Evolutionary conservation across 30 jellyfish, hydroid and myxozoan species (phyloP).

Genomic region (Turritopsis dohrnii): DNA sequence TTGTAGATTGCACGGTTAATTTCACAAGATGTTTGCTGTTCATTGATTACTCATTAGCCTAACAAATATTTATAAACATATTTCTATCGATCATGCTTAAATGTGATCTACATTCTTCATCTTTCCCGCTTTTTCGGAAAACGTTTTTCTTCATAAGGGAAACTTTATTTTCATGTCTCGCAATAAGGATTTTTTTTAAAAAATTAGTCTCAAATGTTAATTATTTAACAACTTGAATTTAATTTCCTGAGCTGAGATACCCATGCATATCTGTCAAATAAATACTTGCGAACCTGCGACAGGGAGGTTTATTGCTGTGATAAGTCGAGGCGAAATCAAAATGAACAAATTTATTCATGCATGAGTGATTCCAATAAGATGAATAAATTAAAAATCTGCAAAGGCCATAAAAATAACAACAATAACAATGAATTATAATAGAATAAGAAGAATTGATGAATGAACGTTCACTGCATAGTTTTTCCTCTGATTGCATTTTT

Average conservation of each 20-base stretch:
- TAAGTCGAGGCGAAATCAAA: background rate
- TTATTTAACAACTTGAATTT: background rate
- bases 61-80: background rate
- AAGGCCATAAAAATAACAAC: background rate
- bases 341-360: background rate
- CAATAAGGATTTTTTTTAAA: too few species aligned
- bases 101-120: background rate
- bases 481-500: background rate
- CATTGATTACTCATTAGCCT: background rate
- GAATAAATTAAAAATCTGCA: background rate
- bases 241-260: background rate
- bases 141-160: too few species aligned
- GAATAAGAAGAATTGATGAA: background rate
- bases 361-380: background rate
- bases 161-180: too few species aligned
- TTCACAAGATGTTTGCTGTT: background rate
- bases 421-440: too few species aligned
- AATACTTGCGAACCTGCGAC: background rate
- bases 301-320: background rate
- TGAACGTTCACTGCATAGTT: too few species aligned
- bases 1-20: slow-evolving; percentile 14
- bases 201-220: background rate
- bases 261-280: background rate
- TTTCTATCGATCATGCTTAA: background rate
- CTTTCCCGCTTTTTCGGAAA: background rate